Conservation (phyloP, 2,113 vertebrate species). For the Machaerirhynchus nigripectus region DNA sequence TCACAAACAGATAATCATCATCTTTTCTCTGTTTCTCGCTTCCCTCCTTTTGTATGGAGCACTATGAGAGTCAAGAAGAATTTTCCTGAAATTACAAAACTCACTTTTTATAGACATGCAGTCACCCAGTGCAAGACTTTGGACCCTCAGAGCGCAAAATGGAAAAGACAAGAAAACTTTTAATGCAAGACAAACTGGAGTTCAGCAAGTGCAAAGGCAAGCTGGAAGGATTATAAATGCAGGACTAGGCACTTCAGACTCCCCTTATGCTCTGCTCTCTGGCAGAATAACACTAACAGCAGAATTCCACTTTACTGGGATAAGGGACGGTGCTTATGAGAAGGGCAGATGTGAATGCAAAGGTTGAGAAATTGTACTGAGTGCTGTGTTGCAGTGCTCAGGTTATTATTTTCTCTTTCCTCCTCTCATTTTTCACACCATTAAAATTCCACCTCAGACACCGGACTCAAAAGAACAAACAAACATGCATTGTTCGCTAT, state of each 20-base stretch:
- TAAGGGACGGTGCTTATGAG: not conserved
- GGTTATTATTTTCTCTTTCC: not conserved
- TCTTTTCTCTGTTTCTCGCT: not conserved
- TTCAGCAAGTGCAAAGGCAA: not conserved
- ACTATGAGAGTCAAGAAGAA: not conserved
- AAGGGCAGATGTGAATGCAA: not conserved
- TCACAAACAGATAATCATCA: not conserved
- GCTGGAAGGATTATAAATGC: not conserved
- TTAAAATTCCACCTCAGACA: constrained; percentile 66
- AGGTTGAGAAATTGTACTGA: not conserved
- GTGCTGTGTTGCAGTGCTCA: not conserved
- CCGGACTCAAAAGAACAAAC: constrained; percentile 44
- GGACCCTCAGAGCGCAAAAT: not conserved
- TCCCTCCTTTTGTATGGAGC: not conserved
- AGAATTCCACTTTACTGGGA: not conserved
- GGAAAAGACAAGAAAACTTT: not conserved
- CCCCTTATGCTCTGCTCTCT: not conserved
- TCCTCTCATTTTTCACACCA: constrained; percentile 16
- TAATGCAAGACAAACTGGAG: not conserved
- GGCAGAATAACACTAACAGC: not conserved
- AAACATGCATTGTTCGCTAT: constrained; percentile 48
- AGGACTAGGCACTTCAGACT: not conserved
- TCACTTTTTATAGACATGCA: not conserved
- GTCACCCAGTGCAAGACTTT: not conserved
- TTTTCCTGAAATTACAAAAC: not conserved